Conservation (phyloP, 2,113 vertebrate species). For the Amia ocellicauda region DNA sequence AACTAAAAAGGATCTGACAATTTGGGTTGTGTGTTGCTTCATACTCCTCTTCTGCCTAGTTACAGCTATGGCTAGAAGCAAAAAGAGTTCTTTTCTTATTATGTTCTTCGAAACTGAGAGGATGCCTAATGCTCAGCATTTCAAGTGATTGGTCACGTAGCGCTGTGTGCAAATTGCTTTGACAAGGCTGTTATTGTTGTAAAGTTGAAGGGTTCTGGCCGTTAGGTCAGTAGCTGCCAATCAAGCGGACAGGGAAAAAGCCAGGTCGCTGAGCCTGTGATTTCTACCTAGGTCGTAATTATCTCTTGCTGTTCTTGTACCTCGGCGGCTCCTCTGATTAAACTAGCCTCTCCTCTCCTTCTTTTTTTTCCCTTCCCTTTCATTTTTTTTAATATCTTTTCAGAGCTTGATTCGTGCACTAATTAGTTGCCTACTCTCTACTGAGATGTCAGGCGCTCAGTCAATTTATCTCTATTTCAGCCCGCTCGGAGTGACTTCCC, state of each 20-base stretch:
- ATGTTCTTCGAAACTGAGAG: conserved; percentile 38
- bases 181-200: conserved; percentile 68
- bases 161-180: conserved; percentile 70
- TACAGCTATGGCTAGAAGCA: conserved; percentile 28
- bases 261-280: conserved; percentile 70
- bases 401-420: conserved; percentile 81
- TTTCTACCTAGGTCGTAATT: conserved; percentile 78
- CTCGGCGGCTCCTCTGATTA: conserved; percentile 78
- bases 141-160: conserved; percentile 67
- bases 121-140: conserved; percentile 50
- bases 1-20: conserved; percentile 44
- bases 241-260: conserved; percentile 65
- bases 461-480: conserved; percentile 90
- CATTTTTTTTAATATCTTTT: conserved; percentile 65
- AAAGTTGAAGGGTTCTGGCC: conserved; percentile 71
- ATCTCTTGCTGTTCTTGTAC: conserved; percentile 72
- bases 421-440: conserved; percentile 85
- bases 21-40: conserved; percentile 45
- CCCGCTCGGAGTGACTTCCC: conserved; percentile 82
- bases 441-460: conserved; percentile 83
- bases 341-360: conserved; percentile 69
- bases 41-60: conserved; percentile 58
- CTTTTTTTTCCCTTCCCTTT: not conserved
- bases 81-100: conserved; percentile 39
- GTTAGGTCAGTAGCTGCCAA: conserved; percentile 75